These are phyloP conservation scores for Plemyria rubiginata DNA, from an alignment of 2,888 invertebrate species.

Conservation along the genomic window DNA sequence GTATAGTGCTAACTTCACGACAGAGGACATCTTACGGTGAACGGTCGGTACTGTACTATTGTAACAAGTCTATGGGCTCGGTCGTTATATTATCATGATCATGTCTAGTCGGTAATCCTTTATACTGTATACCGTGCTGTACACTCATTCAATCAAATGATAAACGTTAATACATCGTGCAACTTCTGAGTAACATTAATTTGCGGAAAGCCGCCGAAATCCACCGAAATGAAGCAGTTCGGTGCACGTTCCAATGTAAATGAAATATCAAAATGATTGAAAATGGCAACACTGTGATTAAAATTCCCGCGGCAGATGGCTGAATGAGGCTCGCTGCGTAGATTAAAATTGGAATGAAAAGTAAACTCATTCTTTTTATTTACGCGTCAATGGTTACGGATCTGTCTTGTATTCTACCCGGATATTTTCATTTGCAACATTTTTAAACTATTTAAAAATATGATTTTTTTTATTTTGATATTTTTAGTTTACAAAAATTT, in stretches of 20 bases:
- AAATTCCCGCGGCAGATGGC: conserved; percentile 33
- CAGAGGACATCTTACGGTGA: no score
- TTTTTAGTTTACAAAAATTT: no score
- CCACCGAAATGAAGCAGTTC: conserved; percentile 15
- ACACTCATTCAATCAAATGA: conserved; percentile 12
- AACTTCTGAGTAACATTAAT: conserved; percentile 21
- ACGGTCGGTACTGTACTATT: no score
- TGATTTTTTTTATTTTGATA: no score
- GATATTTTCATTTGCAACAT: not conserved
- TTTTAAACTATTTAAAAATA: no score
- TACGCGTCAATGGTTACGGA: not conserved
- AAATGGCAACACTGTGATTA: conserved; percentile 36
- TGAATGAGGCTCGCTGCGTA: conserved; percentile 28
- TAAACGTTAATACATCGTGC: conserved; percentile 12
- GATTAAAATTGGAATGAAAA: conserved; percentile 38
- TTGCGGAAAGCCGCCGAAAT: conserved; percentile 19
- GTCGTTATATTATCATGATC: not conserved
- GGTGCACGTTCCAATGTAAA: conserved; percentile 26
- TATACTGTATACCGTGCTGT: not conserved
- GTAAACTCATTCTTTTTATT: not conserved
- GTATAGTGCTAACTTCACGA: no score
- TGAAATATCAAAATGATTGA: conserved; percentile 33
- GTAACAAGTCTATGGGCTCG: no score
- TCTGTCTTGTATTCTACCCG: not conserved
- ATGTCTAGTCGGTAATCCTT: not conserved